These are phyloP conservation scores for Psix sp. DNA, from an alignment of 1,140 invertebrate species.

Conservation along the genomic window DNA sequence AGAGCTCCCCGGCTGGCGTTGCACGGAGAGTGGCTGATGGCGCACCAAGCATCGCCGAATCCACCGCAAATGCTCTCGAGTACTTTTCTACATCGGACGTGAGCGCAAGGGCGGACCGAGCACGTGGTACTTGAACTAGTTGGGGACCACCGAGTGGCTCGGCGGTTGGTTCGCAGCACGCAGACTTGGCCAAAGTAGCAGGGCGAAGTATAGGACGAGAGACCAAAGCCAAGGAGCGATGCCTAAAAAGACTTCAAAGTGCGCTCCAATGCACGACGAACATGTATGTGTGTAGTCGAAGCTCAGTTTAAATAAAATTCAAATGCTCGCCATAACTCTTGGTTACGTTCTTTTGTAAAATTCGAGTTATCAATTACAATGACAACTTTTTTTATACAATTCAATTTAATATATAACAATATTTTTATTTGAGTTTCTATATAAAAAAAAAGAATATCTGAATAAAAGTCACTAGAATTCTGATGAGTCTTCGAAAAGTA, in stretches of 20 bases:
- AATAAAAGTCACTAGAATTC: no score
- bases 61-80: constrained; percentile 75
- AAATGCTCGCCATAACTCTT: neutral
- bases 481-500: no score
- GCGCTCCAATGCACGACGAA: constrained; percentile 24
- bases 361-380: no score
- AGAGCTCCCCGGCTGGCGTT: constrained; percentile 57
- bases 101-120: constrained; percentile 73
- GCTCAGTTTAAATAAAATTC: constrained; percentile 8
- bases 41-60: constrained; percentile 70
- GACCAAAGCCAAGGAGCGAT: constrained; percentile 43
- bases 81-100: constrained; percentile 73
- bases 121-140: constrained; percentile 75
- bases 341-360: no score
- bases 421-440: no score
- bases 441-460: no score
- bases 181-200: constrained; percentile 57
- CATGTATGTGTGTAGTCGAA: constrained; percentile 1
- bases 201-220: constrained; percentile 43
- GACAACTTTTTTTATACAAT: no score
- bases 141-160: constrained; percentile 72
- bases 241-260: constrained; percentile 55
- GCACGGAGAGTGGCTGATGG: constrained; percentile 67
- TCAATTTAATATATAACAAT: no score
- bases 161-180: constrained; percentile 55